Evolutionary conservation across 1,140 invertebrate genomes (phyloP).

Genomic region (Heliothis virescens): DNA sequence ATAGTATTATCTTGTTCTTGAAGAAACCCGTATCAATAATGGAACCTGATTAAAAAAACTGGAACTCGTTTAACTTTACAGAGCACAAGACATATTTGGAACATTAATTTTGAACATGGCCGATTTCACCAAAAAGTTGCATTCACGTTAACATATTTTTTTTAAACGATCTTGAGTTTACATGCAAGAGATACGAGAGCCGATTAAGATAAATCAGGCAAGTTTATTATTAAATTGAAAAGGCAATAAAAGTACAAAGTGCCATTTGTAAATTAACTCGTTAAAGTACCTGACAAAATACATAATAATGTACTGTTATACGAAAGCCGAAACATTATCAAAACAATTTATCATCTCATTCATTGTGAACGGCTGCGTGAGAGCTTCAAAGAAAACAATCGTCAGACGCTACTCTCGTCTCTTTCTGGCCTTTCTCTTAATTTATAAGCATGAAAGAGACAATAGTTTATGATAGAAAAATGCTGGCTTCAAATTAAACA

Average conservation of each 20-base stretch:
- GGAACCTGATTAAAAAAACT: constrained; percentile 11
- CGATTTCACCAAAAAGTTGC: constrained; percentile 3
- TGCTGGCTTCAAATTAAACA: constrained; percentile 56
- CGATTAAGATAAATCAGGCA: background rate
- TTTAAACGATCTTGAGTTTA: background rate
- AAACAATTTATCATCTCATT: constrained; percentile 64
- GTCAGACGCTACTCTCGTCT: constrained; percentile 42
- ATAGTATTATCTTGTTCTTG: background rate
- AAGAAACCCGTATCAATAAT: background rate
- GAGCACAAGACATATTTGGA: constrained; percentile 5
- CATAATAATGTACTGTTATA: constrained; percentile 42
- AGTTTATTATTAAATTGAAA: background rate
- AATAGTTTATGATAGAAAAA: constrained; percentile 47
- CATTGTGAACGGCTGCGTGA: constrained; percentile 52
- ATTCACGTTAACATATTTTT: background rate
- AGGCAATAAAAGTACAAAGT: constrained; percentile 32
- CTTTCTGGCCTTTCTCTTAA: constrained; percentile 23
- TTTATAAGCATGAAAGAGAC: constrained; percentile 47
- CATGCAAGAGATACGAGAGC: background rate
- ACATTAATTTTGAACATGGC: background rate
- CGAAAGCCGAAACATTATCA: constrained; percentile 55
- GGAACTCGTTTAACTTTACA: constrained; percentile 8
- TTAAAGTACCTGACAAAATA: constrained; percentile 30
- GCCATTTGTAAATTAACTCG: constrained; percentile 1
- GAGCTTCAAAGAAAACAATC: constrained; percentile 58